These are phyloP conservation scores for Cathartes aura DNA, from an alignment of 2,113 vertebrate genomes.

Conservation along the genomic window DNA sequence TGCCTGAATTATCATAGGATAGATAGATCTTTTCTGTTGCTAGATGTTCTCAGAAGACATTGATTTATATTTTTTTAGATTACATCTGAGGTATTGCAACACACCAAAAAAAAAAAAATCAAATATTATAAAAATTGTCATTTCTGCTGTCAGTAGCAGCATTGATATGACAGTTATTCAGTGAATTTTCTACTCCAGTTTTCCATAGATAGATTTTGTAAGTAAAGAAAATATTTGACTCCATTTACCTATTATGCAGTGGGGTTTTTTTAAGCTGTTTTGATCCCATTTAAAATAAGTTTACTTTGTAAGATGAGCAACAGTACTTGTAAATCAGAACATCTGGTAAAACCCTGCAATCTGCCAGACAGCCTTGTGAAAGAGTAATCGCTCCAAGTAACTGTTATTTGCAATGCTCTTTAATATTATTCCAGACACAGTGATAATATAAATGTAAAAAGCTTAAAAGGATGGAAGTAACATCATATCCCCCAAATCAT, in stretches of 20 bases:
- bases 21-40: neutral
- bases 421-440: neutral
- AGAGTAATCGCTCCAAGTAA: neutral
- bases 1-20: neutral
- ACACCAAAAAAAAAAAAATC: neutral
- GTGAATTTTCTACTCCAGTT: neutral
- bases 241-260: neutral
- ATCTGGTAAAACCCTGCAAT: slow-evolving; percentile 19
- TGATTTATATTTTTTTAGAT: neutral
- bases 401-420: neutral
- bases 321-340: neutral
- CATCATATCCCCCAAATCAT: neutral
- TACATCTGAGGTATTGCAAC: neutral
- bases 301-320: slow-evolving; percentile 2
- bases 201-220: neutral
- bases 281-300: neutral
- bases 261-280: neutral
- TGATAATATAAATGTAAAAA: neutral
- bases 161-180: neutral
- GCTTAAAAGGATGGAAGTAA: neutral
- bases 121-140: neutral
- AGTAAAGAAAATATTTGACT: neutral
- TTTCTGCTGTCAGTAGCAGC: neutral
- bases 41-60: neutral
- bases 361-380: slow-evolving; percentile 34